Evolutionary conservation across 2,888 invertebrate species (phyloP).

Genomic region (Eucera pruinosa): DNA sequence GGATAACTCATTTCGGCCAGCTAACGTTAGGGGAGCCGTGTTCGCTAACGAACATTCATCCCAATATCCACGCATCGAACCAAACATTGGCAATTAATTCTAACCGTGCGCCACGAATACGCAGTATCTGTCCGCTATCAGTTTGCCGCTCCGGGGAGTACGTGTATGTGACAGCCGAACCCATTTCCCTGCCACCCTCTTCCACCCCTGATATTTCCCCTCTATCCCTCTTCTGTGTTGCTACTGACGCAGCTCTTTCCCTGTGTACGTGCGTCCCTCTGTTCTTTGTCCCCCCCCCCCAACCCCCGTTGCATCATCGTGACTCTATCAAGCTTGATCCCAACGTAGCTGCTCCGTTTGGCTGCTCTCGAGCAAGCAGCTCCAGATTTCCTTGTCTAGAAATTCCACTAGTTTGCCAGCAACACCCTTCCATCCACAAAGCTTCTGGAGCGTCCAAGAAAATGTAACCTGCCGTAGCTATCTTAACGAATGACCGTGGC

Average conservation of each 20-base stretch:
- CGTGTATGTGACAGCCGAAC: constrained; percentile 78
- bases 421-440: constrained; percentile 21
- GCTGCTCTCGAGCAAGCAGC: background rate
- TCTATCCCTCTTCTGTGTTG: constrained; percentile 9
- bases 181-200: constrained; percentile 65
- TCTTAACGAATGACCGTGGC: constrained; percentile 56
- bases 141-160: constrained; percentile 75
- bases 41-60: constrained; percentile 77
- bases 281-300: constrained; percentile 27
- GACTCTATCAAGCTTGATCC: constrained; percentile 23
- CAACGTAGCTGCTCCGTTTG: background rate
- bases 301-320: background rate
- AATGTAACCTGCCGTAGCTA: constrained; percentile 52
- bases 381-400: constrained; percentile 20
- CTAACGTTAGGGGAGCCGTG: constrained; percentile 54
- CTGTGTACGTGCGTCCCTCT: background rate
- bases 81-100: constrained; percentile 81
- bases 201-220: constrained; percentile 23
- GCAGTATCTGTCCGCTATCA: constrained; percentile 78
- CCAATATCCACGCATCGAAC: constrained; percentile 73
- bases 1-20: constrained; percentile 65
- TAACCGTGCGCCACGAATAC: constrained; percentile 73
- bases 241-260: background rate
- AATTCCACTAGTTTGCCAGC: constrained; percentile 11
- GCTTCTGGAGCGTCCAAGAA: constrained; percentile 16